Evolutionary conservation across 2,888 invertebrate species (phyloP).

Genomic region (Drosophila histrio): DNA sequence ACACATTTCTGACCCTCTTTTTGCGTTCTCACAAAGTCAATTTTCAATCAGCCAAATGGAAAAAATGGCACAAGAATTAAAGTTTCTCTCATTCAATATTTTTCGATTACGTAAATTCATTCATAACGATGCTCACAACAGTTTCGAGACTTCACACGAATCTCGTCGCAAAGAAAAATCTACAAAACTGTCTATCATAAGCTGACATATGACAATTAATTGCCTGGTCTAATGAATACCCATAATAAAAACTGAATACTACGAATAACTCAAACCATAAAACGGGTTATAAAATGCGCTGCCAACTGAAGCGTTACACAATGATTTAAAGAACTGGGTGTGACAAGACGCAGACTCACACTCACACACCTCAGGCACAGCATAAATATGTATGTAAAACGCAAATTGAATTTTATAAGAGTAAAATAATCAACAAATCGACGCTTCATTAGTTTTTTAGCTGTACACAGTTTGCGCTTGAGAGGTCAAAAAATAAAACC

Average conservation of each 20-base stretch:
- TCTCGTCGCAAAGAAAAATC: not conserved
- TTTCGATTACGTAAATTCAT: slow-evolving; percentile 19
- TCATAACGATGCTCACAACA: slow-evolving; percentile 58
- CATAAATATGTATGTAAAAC: slow-evolving; percentile 31
- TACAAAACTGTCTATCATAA: slow-evolving; percentile 22
- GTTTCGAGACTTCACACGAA: not conserved
- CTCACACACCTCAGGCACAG: slow-evolving; percentile 27
- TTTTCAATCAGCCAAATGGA: slow-evolving; percentile 48
- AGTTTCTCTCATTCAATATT: not conserved
- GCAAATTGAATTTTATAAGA: slow-evolving; percentile 72
- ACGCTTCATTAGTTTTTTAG: slow-evolving; percentile 67
- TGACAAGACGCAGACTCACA: slow-evolving; percentile 50
- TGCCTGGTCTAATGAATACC: slow-evolving; percentile 60
- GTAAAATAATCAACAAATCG: slow-evolving; percentile 43
- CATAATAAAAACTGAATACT: slow-evolving; percentile 4
- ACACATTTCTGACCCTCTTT: slow-evolving; percentile 12
- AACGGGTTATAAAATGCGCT: slow-evolving; percentile 69
- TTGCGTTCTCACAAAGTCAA: slow-evolving; percentile 6
- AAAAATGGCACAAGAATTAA: slow-evolving; percentile 13
- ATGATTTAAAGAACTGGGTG: slow-evolving; percentile 56
- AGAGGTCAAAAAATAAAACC: not conserved
- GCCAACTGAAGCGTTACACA: slow-evolving; percentile 59
- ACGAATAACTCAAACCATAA: slow-evolving; percentile 34
- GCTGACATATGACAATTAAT: slow-evolving; percentile 78
- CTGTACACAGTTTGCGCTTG: slow-evolving; percentile 26